Conservation (phyloP, 1,140 invertebrate species). For the Dysdera silvatica region DNA sequence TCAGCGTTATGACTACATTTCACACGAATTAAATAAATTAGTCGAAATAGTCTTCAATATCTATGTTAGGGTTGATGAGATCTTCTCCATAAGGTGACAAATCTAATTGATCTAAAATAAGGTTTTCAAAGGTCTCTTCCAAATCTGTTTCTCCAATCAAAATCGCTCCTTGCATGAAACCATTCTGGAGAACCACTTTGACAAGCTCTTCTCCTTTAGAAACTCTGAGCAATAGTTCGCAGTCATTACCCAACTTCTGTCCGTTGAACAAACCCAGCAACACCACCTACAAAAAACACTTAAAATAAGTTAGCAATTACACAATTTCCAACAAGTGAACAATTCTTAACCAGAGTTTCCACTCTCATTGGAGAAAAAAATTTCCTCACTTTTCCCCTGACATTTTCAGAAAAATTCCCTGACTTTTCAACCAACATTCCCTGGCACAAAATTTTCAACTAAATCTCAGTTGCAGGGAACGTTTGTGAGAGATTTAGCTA, state of each 20-base stretch:
- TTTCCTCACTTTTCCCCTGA: too few species aligned
- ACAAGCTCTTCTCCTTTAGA: constrained; percentile 73
- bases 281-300: constrained; percentile 49
- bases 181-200: constrained; percentile 79
- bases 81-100: constrained; percentile 79
- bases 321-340: neutral
- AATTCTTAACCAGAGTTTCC: too few species aligned
- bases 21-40: too few species aligned
- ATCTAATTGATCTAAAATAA: constrained; percentile 92
- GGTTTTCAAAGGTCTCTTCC: constrained; percentile 97
- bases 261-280: constrained; percentile 90
- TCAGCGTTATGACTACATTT: too few species aligned
- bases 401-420: too few species aligned
- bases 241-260: constrained; percentile 71
- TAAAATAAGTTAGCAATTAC: neutral
- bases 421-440: too few species aligned
- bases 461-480: too few species aligned
- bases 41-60: constrained; percentile 99
- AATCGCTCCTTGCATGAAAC: constrained; percentile 81
- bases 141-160: constrained; percentile 94
- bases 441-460: too few species aligned
- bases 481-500: too few species aligned
- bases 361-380: too few species aligned
- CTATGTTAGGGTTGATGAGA: constrained; percentile 87
- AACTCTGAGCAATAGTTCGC: constrained; percentile 78